These are phyloP conservation scores for Actinopyga echinites DNA, from an alignment of 53 echinoderm and acorn worm genomes.

Conservation along the genomic window DNA sequence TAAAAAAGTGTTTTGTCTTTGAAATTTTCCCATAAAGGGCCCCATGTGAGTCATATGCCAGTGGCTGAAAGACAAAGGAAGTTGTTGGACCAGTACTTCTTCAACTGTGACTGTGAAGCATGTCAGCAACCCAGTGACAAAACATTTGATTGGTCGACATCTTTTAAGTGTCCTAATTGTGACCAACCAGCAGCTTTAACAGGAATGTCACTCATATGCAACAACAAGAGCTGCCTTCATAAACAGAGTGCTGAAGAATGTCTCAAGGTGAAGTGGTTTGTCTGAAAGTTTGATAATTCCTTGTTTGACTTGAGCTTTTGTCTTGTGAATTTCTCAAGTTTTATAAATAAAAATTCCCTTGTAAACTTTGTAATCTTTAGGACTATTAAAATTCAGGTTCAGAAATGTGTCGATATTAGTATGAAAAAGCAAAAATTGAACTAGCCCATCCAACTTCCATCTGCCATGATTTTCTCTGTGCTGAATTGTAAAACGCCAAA, in stretches of 20 bases:
- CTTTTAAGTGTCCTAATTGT: conserved; percentile 58
- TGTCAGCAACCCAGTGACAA: conserved; percentile 48
- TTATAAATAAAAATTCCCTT: too few species aligned
- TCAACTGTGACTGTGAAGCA: conserved; percentile 72
- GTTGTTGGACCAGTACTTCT: conserved; percentile 81
- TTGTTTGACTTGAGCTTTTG: too few species aligned
- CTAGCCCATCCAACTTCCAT: too few species aligned
- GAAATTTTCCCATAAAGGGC: conserved; percentile 57
- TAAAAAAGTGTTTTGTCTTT: too few species aligned
- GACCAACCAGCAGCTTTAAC: conserved; percentile 13
- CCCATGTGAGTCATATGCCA: conserved; percentile 82
- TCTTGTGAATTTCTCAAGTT: too few species aligned
- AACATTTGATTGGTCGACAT: conserved; percentile 48
- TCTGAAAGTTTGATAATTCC: too few species aligned
- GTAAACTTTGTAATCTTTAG: too few species aligned
- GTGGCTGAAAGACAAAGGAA: conserved; percentile 59
- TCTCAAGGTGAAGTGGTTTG: not conserved
- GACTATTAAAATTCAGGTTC: too few species aligned
- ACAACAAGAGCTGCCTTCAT: conserved; percentile 39
- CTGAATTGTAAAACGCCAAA: too few species aligned
- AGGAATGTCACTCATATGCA: not conserved
- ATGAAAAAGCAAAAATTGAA: too few species aligned
- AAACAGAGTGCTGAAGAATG: conserved; percentile 33
- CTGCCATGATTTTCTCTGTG: too few species aligned
- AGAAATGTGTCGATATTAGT: too few species aligned